phyloP scores from a whole-genome alignment of 2,113 vertebrate genomes.

The Microtus ochrogaster region DNA sequence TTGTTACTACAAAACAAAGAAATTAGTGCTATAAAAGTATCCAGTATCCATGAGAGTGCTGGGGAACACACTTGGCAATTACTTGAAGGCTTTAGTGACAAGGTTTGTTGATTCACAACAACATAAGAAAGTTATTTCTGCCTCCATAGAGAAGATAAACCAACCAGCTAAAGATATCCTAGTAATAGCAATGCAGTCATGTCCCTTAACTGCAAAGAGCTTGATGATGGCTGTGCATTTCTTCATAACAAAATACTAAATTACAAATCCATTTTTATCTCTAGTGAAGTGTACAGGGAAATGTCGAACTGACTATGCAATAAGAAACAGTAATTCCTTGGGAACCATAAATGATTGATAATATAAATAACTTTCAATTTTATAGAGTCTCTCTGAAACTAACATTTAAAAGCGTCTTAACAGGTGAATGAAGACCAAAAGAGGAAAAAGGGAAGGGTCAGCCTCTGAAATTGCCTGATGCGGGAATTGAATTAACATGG shows the following conservation, averaged over 20 bases:
- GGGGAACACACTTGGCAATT: background rate
- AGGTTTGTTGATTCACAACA: background rate
- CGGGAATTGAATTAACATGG: background rate
- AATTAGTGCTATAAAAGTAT: background rate
- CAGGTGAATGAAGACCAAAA: background rate
- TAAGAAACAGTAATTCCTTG: conserved; percentile 6
- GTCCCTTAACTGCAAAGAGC: background rate
- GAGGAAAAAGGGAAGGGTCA: background rate
- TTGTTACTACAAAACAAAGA: background rate
- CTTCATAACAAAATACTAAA: background rate
- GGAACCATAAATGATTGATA: conserved; percentile 5
- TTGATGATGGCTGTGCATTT: background rate
- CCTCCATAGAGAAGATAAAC: background rate
- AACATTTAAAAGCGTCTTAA: background rate
- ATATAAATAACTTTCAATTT: background rate
- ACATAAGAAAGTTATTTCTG: conserved; percentile 20
- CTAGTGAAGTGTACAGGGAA: background rate
- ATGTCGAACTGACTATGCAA: background rate
- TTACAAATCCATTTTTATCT: background rate
- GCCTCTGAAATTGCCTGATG: background rate
- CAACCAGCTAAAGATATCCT: background rate
- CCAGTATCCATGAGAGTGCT: background rate
- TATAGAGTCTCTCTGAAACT: conserved; percentile 10
- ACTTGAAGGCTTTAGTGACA: background rate
- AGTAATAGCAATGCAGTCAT: background rate